Evolutionary conservation across 2,113 vertebrate genomes (phyloP), one percentile per base, ranked within the genome.

Genomic region (Corythornis vintsioides): DNA sequence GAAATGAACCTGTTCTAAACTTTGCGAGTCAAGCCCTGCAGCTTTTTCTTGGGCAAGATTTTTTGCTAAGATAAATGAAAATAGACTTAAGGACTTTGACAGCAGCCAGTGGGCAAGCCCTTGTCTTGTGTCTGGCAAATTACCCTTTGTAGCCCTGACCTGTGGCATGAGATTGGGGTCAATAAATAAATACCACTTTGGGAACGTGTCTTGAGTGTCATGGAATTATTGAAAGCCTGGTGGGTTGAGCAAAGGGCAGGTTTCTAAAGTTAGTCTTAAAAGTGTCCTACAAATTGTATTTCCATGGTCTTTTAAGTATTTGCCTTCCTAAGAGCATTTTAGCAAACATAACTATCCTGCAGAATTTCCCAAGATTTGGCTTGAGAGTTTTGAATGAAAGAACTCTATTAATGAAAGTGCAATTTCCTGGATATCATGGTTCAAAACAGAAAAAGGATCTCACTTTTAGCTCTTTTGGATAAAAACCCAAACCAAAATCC

Each of bases 1-100:
- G 83, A 81, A 66, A 93, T 48, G 82, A 91, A 82, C 77, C 71
- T 52, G 86, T n/a, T 65, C 69, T 92, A 82, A 92, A 89, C 83
- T 87, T 70, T 4, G 50, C 22, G 3, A 93, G 40, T 29, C 43
- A 3, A 72, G 69, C 94, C 92, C 73, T n/a, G 83, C 61, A 78
- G 92, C 88, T 88, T 24, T 59, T 9, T 48, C 67, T 67, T 2
- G 55, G 77, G 53, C 52, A 5, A 50, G 63, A 67, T 65, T 56
- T 91, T 76, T 70, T 29, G 55, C 1, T 11, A 26, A 92, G 76
- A 72, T 69, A 35, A 89, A 96, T 95, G 83, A 53, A 55, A 84
- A 83, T 2, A 57, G 79, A 93, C 61, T 63, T 35, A 24, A 87
- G 84, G 87, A 22, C 10, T 81, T 5, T 80, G 86, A 74, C 55